Conservation (phyloP, 2,113 vertebrate genomes). For the Corapipo altera region DNA sequence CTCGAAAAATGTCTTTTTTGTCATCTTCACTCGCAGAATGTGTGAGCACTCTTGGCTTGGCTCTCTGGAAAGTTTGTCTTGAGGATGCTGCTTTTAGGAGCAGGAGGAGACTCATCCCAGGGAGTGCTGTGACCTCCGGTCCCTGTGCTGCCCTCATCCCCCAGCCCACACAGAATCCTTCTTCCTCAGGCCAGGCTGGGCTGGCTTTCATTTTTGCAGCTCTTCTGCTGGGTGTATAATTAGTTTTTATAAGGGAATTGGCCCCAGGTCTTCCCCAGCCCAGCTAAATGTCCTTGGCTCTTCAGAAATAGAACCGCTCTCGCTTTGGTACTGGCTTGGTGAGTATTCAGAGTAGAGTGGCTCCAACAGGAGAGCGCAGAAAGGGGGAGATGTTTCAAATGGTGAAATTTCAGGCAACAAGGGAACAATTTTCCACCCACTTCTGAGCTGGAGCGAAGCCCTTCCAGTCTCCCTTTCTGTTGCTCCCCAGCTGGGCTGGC, state of each 20-base stretch:
- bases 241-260: not conserved
- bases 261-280: constrained; percentile 12
- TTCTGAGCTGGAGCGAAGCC: constrained; percentile 57
- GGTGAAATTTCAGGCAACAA: constrained; percentile 48
- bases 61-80: not conserved
- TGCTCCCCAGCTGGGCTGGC: constrained; percentile 47
- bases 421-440: constrained; percentile 58
- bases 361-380: not conserved
- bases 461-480: constrained; percentile 33
- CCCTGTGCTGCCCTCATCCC: not conserved
- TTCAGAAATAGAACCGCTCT: not conserved
- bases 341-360: constrained; percentile 18
- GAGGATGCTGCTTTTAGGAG: not conserved
- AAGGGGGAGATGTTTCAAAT: constrained; percentile 14
- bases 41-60: not conserved
- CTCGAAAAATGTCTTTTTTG: not conserved
- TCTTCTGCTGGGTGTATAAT: not conserved
- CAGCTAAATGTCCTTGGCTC: not conserved
- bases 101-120: not conserved
- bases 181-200: not conserved
- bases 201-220: not conserved
- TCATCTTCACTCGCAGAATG: not conserved
- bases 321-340: not conserved
- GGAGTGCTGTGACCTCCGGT: not conserved
- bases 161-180: not conserved